These are phyloP conservation scores for Octopus bimaculoides DNA, from an alignment of 1,140 invertebrate species.

Conservation along the genomic window DNA sequence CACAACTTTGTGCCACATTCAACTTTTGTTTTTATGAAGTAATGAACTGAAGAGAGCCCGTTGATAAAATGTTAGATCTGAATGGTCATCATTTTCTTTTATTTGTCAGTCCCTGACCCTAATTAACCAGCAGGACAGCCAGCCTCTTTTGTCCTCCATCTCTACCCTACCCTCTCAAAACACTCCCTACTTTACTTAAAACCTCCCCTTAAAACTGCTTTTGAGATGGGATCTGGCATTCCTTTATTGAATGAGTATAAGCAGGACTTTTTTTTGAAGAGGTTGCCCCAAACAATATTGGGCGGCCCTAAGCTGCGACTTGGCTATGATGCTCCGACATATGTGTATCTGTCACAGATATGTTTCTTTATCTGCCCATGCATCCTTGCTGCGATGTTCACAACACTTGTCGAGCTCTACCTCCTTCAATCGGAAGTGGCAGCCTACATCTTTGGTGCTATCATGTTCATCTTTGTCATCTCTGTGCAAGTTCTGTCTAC, in stretches of 20 bases:
- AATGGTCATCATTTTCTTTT: too few species aligned
- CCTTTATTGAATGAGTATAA: slow-evolving; percentile 60
- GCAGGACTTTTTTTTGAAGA: slow-evolving; percentile 54
- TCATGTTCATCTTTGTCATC: slow-evolving; percentile 45
- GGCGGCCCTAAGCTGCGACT: slow-evolving; percentile 54
- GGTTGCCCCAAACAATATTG: slow-evolving; percentile 57
- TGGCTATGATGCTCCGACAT: slow-evolving; percentile 48
- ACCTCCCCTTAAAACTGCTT: too few species aligned
- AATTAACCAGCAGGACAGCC: too few species aligned
- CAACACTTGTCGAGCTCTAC: slow-evolving; percentile 44
- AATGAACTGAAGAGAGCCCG: too few species aligned
- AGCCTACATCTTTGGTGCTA: slow-evolving; percentile 43
- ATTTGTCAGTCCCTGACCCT: too few species aligned
- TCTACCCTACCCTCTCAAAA: too few species aligned
- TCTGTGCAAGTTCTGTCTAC: slow-evolving; percentile 41
- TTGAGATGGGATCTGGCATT: slow-evolving; percentile 46
- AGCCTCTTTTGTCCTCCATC: too few species aligned
- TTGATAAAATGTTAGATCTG: too few species aligned
- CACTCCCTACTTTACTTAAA: too few species aligned
- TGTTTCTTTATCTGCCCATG: slow-evolving; percentile 47
- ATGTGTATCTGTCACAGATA: slow-evolving; percentile 52
- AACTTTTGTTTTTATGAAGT: too few species aligned
- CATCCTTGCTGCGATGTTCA: slow-evolving; percentile 48
- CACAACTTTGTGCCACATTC: too few species aligned
- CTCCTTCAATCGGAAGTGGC: slow-evolving; percentile 36